Percentiles rank a stretch among this genome's conserved stretches.
phyloP scores from a whole-genome alignment of 2,888 invertebrate genomes.

The Chymomyza fuscimana region DNA sequence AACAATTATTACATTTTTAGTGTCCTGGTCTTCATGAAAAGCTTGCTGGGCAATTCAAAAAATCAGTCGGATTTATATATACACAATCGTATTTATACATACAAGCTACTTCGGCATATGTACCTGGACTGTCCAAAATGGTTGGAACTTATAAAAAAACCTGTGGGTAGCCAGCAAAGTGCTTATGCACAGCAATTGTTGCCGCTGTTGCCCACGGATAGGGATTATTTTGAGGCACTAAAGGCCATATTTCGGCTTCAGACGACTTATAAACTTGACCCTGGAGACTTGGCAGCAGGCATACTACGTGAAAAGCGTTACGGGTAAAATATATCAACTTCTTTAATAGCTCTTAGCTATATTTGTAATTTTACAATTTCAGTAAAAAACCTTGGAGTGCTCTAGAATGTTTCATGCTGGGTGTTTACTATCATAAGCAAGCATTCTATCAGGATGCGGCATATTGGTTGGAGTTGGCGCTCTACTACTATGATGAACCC shows the following conservation, averaged over 20 bases:
- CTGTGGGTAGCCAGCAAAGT: background rate
- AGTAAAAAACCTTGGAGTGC: conserved; percentile 15
- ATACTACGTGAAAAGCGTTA: conserved; percentile 9
- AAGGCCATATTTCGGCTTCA: conserved; percentile 19
- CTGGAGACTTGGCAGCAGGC: conserved; percentile 19
- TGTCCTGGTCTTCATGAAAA: background rate
- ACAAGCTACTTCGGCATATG: conserved; percentile 16
- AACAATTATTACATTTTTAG: background rate
- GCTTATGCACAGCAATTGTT: background rate
- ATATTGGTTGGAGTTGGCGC: conserved; percentile 25
- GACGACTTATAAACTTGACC: conserved; percentile 18
- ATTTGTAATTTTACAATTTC: background rate
- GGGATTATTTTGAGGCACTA: conserved; percentile 21
- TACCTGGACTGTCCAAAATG: conserved; percentile 24
- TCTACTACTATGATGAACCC: background rate
- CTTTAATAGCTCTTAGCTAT: too few species aligned
- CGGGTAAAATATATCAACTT: conserved; percentile 1
- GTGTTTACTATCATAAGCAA: conserved; percentile 2
- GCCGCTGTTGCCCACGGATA: conserved; percentile 2
- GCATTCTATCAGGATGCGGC: conserved; percentile 12
- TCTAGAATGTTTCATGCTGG: conserved; percentile 26
- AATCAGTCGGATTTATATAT: background rate
- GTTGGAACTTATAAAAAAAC: background rate
- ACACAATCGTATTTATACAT: background rate
- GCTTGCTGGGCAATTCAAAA: background rate